Evolutionary conservation across 2,888 invertebrate species (phyloP).

Genomic region (Thymelicus sylvestris): DNA sequence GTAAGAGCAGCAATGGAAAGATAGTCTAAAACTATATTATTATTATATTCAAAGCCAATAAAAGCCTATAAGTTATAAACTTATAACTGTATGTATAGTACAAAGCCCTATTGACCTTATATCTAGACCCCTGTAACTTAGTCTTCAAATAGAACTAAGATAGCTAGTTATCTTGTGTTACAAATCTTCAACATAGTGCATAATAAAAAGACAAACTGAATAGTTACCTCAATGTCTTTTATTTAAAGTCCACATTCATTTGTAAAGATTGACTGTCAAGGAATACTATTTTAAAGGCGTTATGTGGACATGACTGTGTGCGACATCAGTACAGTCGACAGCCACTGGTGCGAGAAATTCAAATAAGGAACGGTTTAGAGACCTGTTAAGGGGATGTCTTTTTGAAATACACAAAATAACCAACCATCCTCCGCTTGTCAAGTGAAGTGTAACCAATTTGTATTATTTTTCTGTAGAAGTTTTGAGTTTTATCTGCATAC

Average conservation of each 20-base stretch:
- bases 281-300: constrained; percentile 13
- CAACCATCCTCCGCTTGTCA: neutral
- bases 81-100: neutral
- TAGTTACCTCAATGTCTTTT: neutral
- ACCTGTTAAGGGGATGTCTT: constrained; percentile 56
- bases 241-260: constrained; percentile 7
- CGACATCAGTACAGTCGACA: constrained; percentile 44
- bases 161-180: constrained; percentile 23
- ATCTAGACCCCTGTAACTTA: neutral
- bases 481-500: neutral
- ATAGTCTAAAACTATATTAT: neutral
- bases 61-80: neutral
- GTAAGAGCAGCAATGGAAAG: too few species aligned
- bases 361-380: constrained; percentile 62
- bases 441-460: constrained; percentile 9
- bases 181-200: constrained; percentile 20
- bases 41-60: neutral
- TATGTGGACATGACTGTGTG: too few species aligned
- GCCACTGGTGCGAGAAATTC: constrained; percentile 61
- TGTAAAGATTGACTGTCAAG: neutral
- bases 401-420: constrained; percentile 6
- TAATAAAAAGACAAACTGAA: neutral
- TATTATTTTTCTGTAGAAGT: neutral
- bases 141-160: constrained; percentile 31
- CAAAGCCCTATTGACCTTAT: constrained; percentile 1